Base-by-base conservation (phyloP, 2,113 vertebrate species). In the Nothoprocta perdicaria region DNA sequence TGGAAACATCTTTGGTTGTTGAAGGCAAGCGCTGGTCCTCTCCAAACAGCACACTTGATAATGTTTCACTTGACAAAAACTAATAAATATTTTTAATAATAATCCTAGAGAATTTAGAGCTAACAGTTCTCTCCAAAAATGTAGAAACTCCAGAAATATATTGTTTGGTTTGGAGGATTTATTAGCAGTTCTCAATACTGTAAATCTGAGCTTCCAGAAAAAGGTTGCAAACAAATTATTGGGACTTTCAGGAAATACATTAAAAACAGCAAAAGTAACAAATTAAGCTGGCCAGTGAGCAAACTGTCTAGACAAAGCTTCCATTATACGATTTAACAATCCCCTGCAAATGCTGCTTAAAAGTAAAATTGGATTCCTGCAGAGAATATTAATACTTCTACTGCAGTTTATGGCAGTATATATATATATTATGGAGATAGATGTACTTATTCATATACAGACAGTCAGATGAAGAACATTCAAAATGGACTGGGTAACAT, bases 241-340 rank as follows among this genome's bases (percentile, higher is more conserved):
- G 65, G 65, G 82, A 45, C 52, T 58, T 87, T 85, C 72, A 33
- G 81, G 89, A 94, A 96, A 89, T 77, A 89, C 81, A 87, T 91
- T 85, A 93, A 91, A 94, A 96, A 77, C 68, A 80, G 84, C 73
- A 40, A 82, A 83, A 94, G 35, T 57, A 8, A 12, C 80, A 92
- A 80, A 66, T 9, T 14, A 63, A 86, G 46, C 40, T 93, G 89
- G 75, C 82, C 82, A 83, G 65, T 1, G 46, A 91, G 84, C 91
- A 90, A 92, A 62, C 72, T 83, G 96, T 94, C 95, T 95, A 96
- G 95, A 96, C 91, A 94, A 96, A 85, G 82, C 82, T 87, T 77
- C 79, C 94, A 91, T 93, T 94, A 83, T 68, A 68, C 68, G 66
- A 89, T 94, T 93, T 94, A 93, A 93, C 79, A 94, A 84, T 92